These are phyloP conservation scores for Apis mellifera DNA, from an alignment of 1,140 invertebrate species.

Conservation along the genomic window Amel_HAv3.1 CM009932.2:6889501-6890000, in stretches of 20 bases:
- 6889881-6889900: neutral
- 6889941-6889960: neutral
- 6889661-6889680: neutral
- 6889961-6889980: neutral
- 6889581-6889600: neutral
- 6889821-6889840: neutral
- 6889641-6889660: neutral
- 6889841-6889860: neutral
- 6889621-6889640: neutral
- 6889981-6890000: neutral
- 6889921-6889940: neutral
- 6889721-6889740: neutral
- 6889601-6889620: neutral
- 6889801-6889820: neutral
- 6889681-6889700: neutral
- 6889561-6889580: neutral
- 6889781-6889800: no score
- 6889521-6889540: neutral
- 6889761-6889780: neutral
- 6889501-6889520: neutral
- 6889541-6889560: neutral
- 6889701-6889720: neutral
- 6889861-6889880: neutral
- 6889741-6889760: neutral
- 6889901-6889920: neutral